Conservation (phyloP, 2,113 vertebrate species). For the Oncorhynchus clarkii region DNA sequence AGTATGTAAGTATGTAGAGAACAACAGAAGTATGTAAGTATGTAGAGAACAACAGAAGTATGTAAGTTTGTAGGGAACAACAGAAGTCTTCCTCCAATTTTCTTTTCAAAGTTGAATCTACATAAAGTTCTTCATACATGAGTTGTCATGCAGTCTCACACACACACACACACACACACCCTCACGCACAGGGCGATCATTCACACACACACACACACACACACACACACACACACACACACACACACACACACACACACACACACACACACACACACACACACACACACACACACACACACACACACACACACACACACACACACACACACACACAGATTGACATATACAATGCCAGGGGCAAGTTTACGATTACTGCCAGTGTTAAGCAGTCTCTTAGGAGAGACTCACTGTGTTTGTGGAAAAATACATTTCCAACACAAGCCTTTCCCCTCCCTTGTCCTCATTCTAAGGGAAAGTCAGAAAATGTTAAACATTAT, state of each 20-base stretch:
- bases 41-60: no score
- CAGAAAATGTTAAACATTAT: no score
- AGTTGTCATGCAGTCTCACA: no score
- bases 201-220: constrained; percentile 3
- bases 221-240: constrained; percentile 17
- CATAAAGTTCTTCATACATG: no score
- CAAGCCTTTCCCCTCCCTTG: constrained; percentile 10
- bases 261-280: constrained; percentile 17
- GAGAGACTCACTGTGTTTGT: constrained; percentile 60
- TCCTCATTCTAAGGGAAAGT: no score
- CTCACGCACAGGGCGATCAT: constrained; percentile 17
- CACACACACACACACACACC: background rate
- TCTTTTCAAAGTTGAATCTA: no score
- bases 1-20: no score
- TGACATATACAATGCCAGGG: constrained; percentile 48
- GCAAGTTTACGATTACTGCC: constrained; percentile 70
- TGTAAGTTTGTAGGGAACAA: no score
- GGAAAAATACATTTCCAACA: constrained; percentile 53
- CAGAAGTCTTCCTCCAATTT: no score
- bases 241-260: constrained; percentile 10
- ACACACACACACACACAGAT: constrained; percentile 15
- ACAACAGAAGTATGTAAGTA: no score
- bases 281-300: constrained; percentile 10
- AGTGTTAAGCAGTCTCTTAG: constrained; percentile 70
- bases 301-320: constrained; percentile 17